Percentiles rank a stretch among this genome's conserved stretches.
Evolutionary conservation across 2,113 vertebrate genomes (phyloP).

Genomic region (Phalacrocorax aristotelis): DNA sequence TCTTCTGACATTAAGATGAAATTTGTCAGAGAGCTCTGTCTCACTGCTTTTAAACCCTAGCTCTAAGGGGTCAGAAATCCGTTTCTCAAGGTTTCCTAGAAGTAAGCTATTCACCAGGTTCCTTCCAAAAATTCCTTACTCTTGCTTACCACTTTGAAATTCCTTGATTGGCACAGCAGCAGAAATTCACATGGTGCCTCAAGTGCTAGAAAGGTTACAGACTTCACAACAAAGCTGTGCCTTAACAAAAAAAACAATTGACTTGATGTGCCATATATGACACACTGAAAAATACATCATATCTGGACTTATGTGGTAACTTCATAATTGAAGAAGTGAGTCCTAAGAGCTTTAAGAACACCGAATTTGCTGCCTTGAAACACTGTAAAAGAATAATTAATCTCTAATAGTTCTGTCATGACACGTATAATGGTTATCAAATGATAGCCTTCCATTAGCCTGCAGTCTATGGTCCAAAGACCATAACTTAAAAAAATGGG

Average conservation of each 20-base stretch:
- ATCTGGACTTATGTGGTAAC: background rate
- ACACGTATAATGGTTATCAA: background rate
- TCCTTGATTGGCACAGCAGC: background rate
- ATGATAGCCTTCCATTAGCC: background rate
- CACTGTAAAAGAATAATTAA: background rate
- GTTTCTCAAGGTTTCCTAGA: background rate
- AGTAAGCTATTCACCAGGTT: background rate
- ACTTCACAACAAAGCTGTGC: background rate
- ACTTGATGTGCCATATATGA: background rate
- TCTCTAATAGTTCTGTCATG: background rate
- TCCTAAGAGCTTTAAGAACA: background rate
- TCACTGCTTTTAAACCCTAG: background rate
- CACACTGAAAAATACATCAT: background rate
- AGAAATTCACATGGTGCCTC: background rate
- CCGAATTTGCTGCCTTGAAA: background rate
- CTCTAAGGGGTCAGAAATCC: background rate
- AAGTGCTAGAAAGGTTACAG: background rate
- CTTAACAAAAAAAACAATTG: background rate
- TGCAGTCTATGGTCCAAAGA: fast-evolving
- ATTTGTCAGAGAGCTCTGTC: slow-evolving; percentile 4
- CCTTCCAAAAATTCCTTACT: background rate
- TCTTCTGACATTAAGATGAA: slow-evolving; percentile 62
- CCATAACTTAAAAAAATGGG: background rate
- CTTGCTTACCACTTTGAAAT: background rate
- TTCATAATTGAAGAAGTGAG: background rate